Conservation (phyloP, 2,113 vertebrate genomes). For the Athene cunicularia region DNA sequence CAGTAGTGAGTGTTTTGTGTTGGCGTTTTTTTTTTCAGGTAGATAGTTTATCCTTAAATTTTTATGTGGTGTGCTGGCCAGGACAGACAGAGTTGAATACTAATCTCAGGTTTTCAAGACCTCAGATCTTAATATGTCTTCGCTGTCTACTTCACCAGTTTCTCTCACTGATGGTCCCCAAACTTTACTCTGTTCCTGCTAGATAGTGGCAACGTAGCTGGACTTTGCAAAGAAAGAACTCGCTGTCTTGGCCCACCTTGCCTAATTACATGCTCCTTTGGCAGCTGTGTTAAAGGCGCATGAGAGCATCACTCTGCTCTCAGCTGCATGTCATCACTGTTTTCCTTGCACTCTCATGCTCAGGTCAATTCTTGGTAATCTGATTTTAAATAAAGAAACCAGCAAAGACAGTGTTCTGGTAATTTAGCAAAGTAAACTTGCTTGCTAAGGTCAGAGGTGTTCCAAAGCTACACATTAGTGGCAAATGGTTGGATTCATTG, state of each 20-base stretch:
- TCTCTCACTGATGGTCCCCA: neutral
- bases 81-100: neutral
- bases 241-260: neutral
- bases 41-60: neutral
- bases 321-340: neutral
- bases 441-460: neutral
- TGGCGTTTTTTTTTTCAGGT: rapidly evolving
- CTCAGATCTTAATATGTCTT: neutral
- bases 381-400: neutral
- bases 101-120: neutral
- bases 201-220: neutral
- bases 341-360: neutral
- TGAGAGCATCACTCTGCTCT: neutral
- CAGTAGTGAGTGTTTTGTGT: neutral
- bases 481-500: neutral
- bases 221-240: neutral
- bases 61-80: neutral
- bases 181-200: neutral
- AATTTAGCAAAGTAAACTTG: neutral
- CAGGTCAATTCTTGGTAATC: neutral
- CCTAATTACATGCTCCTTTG: neutral
- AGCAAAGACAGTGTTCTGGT: neutral
- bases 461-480: neutral
- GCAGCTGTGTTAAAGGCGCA: neutral
- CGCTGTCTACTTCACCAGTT: neutral